Evolutionary conservation across 2,888 invertebrate species (phyloP).

Genomic region (Alviniconcha strummeri): DNA sequence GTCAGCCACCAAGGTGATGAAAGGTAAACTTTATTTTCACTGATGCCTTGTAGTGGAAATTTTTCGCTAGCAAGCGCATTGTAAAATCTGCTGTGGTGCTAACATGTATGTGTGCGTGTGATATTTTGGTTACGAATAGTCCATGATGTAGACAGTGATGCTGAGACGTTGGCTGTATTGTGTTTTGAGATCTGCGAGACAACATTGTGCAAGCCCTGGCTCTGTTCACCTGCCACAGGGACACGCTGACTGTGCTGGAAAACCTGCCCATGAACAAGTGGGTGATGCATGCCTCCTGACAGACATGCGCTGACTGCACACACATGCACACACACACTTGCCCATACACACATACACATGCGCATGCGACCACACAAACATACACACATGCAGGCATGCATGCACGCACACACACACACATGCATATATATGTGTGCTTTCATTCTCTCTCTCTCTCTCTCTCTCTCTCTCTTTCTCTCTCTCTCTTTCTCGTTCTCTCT

Average conservation of each 20-base stretch:
- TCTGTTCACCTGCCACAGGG: conserved; percentile 84
- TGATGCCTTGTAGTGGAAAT: too few relatives aligned
- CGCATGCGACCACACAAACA: too few relatives aligned
- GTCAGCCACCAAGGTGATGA: too few relatives aligned
- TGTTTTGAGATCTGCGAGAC: conserved; percentile 80
- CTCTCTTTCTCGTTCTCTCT: too few relatives aligned
- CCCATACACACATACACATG: too few relatives aligned
- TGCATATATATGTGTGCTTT: neutral
- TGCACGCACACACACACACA: neutral
- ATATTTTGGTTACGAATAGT: too few relatives aligned
- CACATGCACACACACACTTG: neutral
- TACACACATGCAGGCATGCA: neutral
- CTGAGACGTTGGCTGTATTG: neutral
- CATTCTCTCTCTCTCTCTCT: too few relatives aligned
- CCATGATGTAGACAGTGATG: too few relatives aligned
- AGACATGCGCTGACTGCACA: neutral
- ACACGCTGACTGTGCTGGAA: conserved; percentile 84
- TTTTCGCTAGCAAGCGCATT: too few relatives aligned
- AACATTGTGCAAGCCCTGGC: conserved; percentile 85
- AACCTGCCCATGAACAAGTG: conserved; percentile 80
- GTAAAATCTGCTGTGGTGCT: neutral
- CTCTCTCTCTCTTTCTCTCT: too few relatives aligned
- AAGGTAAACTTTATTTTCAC: too few relatives aligned
- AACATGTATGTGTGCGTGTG: neutral
- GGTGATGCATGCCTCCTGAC: conserved; percentile 46